A percentile compares a stretch with the other conserved stretches of the same genome.
phyloP scores from a whole-genome alignment of 92 coral and sea anemone genomes.

The Pocillopora grandis region DNA sequence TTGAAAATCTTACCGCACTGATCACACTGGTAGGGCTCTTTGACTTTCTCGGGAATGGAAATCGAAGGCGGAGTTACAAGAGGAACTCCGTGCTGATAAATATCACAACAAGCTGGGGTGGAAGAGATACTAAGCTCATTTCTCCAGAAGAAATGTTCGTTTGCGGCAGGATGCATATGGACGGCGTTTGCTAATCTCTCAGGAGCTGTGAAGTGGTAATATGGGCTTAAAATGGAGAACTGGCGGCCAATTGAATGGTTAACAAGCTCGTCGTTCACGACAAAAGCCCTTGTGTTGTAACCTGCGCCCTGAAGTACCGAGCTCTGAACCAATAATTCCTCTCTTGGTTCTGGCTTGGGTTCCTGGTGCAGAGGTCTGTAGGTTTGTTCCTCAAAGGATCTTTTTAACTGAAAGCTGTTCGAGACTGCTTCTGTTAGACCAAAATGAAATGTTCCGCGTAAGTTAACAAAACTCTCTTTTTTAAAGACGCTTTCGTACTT shows the following conservation, averaged over 20 bases:
- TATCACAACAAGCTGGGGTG: background rate
- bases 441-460: background rate
- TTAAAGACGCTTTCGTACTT: background rate
- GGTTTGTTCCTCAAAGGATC: background rate
- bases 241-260: background rate
- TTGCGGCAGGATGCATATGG: constrained; percentile 5
- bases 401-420: background rate
- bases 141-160: constrained; percentile 20
- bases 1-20: constrained; percentile 88
- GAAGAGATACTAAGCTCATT: background rate
- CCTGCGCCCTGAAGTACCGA: background rate
- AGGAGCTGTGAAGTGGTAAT: background rate
- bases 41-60: constrained; percentile 34
- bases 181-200: background rate
- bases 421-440: constrained; percentile 8
- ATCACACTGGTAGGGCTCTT: constrained; percentile 70
- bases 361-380: background rate
- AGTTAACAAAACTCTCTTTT: constrained; percentile 11
- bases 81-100: background rate
- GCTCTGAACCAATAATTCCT: too few species aligned
- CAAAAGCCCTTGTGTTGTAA: background rate
- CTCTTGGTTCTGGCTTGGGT: background rate
- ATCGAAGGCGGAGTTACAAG: constrained; percentile 1
- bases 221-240: constrained; percentile 27
- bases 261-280: background rate